Conservation (phyloP, 2,888 invertebrate species). For the Toxonevra muliebris region DNA sequence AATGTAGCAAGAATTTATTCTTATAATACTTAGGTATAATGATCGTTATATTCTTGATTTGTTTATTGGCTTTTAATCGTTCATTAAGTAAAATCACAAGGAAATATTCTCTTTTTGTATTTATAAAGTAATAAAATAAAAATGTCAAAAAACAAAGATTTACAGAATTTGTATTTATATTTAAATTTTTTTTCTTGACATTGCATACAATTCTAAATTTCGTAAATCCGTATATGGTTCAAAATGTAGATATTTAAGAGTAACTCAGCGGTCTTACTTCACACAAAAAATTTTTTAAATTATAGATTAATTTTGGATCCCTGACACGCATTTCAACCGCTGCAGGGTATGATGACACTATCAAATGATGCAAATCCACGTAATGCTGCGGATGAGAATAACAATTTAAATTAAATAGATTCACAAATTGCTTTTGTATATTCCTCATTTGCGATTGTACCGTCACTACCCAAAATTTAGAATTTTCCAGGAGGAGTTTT, state of each 20-base stretch:
- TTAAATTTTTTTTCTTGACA: slow-evolving; percentile 8
- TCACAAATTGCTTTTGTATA: too few relatives aligned
- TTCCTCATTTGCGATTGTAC: too few relatives aligned
- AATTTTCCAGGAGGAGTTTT: too few relatives aligned
- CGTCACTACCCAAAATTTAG: too few relatives aligned
- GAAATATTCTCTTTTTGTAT: slow-evolving; percentile 20
- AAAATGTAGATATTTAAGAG: slow-evolving; percentile 41
- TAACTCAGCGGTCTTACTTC: slow-evolving; percentile 56
- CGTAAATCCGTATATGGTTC: not conserved
- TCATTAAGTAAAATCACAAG: slow-evolving; percentile 29
- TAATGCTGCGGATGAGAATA: slow-evolving; percentile 44
- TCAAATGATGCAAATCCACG: slow-evolving; percentile 55
- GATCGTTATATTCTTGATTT: slow-evolving; percentile 5
- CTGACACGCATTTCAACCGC: slow-evolving; percentile 45
- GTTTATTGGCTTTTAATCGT: slow-evolving; percentile 7
- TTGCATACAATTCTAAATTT: not conserved
- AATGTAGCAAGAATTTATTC: too few relatives aligned
- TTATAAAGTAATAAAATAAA: slow-evolving; percentile 27
- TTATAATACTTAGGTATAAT: too few relatives aligned
- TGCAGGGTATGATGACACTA: slow-evolving; percentile 47
- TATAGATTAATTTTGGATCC: slow-evolving; percentile 45
- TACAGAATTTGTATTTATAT: not conserved
- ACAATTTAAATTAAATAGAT: slow-evolving; percentile 2
- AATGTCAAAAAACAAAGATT: slow-evolving; percentile 14
- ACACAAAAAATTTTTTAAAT: slow-evolving; percentile 49